Percentiles rank a stretch among this genome's conserved stretches.
Evolutionary conservation across 2,797 vertebrate genomes (phyloP).

Genomic region (Balearica regulorum): DNA sequence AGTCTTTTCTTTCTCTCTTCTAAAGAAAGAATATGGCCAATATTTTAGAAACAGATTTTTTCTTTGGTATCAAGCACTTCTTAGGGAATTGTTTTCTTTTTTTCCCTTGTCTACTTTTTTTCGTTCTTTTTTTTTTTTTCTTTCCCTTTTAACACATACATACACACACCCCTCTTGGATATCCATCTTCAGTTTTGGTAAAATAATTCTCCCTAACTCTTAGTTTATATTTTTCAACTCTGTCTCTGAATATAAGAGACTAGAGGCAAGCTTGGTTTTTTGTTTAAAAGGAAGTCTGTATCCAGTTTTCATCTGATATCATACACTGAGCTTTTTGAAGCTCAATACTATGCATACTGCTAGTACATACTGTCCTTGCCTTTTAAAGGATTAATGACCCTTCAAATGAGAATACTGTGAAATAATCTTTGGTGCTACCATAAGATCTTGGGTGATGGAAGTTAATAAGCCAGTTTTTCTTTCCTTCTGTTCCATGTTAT

Average conservation of each 20-base stretch:
- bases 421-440: not conserved
- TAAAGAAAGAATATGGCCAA: not conserved
- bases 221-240: not conserved
- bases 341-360: not conserved
- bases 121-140: rapidly evolving
- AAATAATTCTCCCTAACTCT: not conserved
- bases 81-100: not conserved
- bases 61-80: not conserved
- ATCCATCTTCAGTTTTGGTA: not conserved
- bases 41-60: not conserved
- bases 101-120: rapidly evolving
- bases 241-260: not conserved
- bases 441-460: not conserved
- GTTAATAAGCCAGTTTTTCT: not conserved
- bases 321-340: not conserved
- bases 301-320: not conserved
- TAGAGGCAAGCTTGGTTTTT: not conserved
- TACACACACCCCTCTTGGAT: rapidly evolving
- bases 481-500: not conserved
- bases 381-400: not conserved
- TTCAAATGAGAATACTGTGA: not conserved
- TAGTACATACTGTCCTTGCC: not conserved
- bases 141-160: not conserved
- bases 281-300: not conserved
- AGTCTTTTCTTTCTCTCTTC: not conserved